phyloP scores from a whole-genome alignment of 2,888 invertebrate genomes.

The Luffia ferchaultella region DNA sequence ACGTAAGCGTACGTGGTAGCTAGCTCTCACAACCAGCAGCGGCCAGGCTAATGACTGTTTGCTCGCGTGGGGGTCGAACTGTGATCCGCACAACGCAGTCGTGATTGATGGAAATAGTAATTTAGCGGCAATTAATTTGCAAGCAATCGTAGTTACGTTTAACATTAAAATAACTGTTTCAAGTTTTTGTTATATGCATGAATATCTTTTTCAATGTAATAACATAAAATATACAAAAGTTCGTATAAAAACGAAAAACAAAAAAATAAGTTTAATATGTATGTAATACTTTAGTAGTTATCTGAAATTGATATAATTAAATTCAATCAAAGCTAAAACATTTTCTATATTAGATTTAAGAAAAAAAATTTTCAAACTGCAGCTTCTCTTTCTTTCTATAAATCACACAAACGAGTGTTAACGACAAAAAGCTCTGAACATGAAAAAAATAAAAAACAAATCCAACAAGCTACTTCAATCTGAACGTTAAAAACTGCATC shows the following conservation, averaged over 20 bases:
- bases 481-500: constrained; percentile 42
- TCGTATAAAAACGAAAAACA: no score
- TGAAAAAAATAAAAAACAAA: neutral
- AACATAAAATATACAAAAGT: constrained; percentile 10
- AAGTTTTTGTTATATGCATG: neutral
- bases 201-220: constrained; percentile 10
- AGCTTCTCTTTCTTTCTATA: constrained; percentile 26
- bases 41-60: neutral
- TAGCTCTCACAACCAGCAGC: no score
- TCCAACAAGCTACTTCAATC: constrained; percentile 12
- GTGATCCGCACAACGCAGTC: constrained; percentile 16
- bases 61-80: constrained; percentile 1
- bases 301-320: neutral
- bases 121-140: constrained; percentile 40
- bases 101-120: constrained; percentile 32
- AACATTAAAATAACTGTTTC: constrained; percentile 11
- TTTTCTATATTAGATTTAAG: no score
- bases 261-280: neutral
- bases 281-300: constrained; percentile 6
- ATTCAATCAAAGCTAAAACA: constrained; percentile 16
- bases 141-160: constrained; percentile 23
- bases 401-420: neutral
- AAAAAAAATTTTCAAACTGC: no score
- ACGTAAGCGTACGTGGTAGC: no score
- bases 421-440: neutral